These are phyloP conservation scores for Xenopus borealis DNA, from an alignment of 2,113 vertebrate species.

Conservation along the genomic window DNA sequence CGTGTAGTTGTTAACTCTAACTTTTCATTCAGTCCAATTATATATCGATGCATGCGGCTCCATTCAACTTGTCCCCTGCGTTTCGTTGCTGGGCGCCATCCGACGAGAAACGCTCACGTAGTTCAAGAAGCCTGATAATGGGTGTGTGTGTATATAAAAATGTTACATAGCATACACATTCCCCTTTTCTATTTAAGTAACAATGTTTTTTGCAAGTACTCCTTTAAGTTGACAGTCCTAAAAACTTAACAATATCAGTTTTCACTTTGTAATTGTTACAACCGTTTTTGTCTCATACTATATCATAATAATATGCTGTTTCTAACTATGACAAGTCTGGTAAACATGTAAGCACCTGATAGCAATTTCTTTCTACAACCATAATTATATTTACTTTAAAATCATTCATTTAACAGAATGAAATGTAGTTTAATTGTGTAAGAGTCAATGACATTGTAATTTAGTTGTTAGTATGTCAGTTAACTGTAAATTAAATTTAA, in stretches of 20 bases:
- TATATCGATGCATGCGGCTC: too few relatives aligned
- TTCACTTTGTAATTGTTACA: not conserved
- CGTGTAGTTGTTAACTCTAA: too few relatives aligned
- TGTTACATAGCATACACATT: too few relatives aligned
- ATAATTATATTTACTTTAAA: slow-evolving; percentile 24
- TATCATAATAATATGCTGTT: not conserved
- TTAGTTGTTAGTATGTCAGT: slow-evolving; percentile 9
- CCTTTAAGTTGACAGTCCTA: not conserved
- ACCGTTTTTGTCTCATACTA: not conserved
- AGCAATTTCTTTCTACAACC: slow-evolving; percentile 13
- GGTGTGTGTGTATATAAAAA: too few relatives aligned
- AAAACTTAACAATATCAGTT: not conserved
- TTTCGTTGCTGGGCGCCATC: not conserved
- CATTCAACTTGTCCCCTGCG: too few relatives aligned
- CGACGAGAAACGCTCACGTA: not conserved
- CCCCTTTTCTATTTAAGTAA: not conserved
- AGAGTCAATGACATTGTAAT: slow-evolving; percentile 9
- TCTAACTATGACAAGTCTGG: slow-evolving; percentile 22
- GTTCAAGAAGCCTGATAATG: too few relatives aligned
- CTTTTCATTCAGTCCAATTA: too few relatives aligned
- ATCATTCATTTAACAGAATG: slow-evolving; percentile 19
- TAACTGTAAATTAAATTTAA: not conserved
- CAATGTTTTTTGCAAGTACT: not conserved
- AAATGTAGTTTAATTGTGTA: slow-evolving; percentile 19
- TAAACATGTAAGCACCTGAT: slow-evolving; percentile 25